Evolutionary conservation across 2,113 vertebrate species (phyloP).

Genomic region (Pithys albifrons): DNA sequence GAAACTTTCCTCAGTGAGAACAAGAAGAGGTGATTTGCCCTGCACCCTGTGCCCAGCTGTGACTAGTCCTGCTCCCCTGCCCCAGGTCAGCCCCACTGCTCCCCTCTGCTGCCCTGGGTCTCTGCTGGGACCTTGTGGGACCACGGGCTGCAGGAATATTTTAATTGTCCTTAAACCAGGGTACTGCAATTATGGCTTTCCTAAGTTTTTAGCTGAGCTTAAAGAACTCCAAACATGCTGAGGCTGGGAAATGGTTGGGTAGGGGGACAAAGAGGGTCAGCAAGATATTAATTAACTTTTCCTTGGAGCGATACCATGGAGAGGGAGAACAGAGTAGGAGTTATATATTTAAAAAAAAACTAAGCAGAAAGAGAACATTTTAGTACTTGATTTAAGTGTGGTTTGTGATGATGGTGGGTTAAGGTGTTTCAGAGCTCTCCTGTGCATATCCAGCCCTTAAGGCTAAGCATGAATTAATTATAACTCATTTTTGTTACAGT

Average conservation of each 20-base stretch:
- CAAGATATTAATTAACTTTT: slow-evolving; percentile 3
- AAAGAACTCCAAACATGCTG: background rate
- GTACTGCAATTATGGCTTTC: background rate
- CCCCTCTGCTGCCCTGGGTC: background rate
- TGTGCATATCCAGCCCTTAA: background rate
- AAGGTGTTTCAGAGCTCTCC: background rate
- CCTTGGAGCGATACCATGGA: background rate
- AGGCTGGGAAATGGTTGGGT: background rate
- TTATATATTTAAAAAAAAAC: background rate
- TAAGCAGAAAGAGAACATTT: background rate
- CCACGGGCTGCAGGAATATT: fast-evolving
- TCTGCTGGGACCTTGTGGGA: background rate
- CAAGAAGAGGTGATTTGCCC: fast-evolving
- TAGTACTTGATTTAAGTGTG: background rate
- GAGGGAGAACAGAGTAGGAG: background rate
- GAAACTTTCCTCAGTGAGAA: background rate
- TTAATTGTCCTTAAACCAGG: background rate
- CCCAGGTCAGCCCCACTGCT: background rate
- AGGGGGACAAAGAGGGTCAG: background rate
- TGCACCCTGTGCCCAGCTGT: background rate
- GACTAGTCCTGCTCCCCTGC: background rate
- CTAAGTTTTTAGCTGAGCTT: background rate
- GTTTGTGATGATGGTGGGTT: background rate
- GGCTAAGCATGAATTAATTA: slow-evolving; percentile 35
- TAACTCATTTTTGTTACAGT: background rate